Percentiles rank a stretch among this genome's conserved stretches.
Conservation (phyloP, 2,888 invertebrate genomes). For the Chrysolina oricalcia region DNA sequence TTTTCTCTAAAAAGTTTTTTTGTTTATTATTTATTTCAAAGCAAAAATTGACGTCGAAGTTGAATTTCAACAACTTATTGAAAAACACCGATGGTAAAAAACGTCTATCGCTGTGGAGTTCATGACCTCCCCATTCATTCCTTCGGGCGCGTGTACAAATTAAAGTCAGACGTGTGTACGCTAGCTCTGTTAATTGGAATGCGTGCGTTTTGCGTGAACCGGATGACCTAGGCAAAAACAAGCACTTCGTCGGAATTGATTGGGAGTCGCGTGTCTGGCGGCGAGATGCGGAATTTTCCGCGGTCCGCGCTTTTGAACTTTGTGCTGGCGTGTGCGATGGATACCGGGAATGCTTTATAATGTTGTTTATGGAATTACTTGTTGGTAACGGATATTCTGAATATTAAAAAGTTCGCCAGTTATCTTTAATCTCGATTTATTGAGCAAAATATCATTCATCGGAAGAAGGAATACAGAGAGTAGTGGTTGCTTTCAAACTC, state of each 20-base stretch:
- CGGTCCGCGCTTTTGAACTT: not conserved
- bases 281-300: not conserved
- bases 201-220: conserved; percentile 17
- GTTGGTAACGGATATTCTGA: not conserved
- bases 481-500: too few relatives aligned
- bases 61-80: too few relatives aligned
- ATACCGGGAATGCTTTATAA: not conserved
- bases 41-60: too few relatives aligned
- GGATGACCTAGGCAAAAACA: conserved; percentile 8
- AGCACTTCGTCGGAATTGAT: not conserved
- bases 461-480: too few relatives aligned
- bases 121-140: not conserved
- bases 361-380: conserved; percentile 1
- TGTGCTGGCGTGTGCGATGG: not conserved
- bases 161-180: not conserved
- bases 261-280: not conserved
- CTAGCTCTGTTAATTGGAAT: not conserved
- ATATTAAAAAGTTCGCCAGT: not conserved
- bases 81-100: too few relatives aligned
- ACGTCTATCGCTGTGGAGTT: not conserved
- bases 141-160: not conserved
- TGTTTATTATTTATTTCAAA: too few relatives aligned
- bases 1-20: too few relatives aligned
- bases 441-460: too few relatives aligned
- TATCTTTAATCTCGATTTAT: too few relatives aligned